Evolutionary conservation across 2,113 vertebrate genomes (phyloP), one percentile per base, ranked within the genome.

Genomic region (Sinocyclocheilus anshuiensis): DNA sequence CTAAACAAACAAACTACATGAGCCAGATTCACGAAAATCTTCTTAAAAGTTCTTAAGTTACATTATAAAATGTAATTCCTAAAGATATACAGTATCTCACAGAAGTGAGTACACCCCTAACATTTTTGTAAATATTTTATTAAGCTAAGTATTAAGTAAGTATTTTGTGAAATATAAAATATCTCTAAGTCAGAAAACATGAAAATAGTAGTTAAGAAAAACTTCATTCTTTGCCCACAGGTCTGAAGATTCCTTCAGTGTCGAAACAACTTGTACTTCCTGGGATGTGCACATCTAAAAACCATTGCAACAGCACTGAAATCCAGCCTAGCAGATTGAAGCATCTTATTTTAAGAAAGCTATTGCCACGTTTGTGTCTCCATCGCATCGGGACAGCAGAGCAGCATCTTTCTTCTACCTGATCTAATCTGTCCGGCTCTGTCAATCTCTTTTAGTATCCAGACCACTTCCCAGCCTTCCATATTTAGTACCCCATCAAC

Each of bases 401-500:
- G 13, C 22, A 55, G 55, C n/a, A 6, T 81, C 77, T 76, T 15
- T 84, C 9, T 42, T 77, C 59, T 6, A 53, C 36, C 10, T 59
- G 29, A 22, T 61, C 61, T 84, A 81, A 86, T 61, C 48, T 69
- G 22, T 29, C 42, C 61, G 11, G 36, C 84, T 63, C 74, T 42
- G n/a, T 71, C 53, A 26, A 67, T 61, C 48, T 77, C 55, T 86
- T 84, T 84, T 59, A 88, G 65, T 24, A 57, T 48, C 53, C 84
- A 80, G 72, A 80, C 87, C 77, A 55, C 65, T 86, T 81, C 48
- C 55, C 81, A 61, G 72, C 83, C 67, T 88, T 50, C 69, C 65
- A 53, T 83, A 89, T 87, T 85, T 87, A 87, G 59, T 22, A 24
- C 65, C 29, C 65, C 29, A 61, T 77, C 55, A 83, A 74, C 77